phyloP scores from a whole-genome alignment of 1,140 invertebrate species.

The Cydia splendana region DNA sequence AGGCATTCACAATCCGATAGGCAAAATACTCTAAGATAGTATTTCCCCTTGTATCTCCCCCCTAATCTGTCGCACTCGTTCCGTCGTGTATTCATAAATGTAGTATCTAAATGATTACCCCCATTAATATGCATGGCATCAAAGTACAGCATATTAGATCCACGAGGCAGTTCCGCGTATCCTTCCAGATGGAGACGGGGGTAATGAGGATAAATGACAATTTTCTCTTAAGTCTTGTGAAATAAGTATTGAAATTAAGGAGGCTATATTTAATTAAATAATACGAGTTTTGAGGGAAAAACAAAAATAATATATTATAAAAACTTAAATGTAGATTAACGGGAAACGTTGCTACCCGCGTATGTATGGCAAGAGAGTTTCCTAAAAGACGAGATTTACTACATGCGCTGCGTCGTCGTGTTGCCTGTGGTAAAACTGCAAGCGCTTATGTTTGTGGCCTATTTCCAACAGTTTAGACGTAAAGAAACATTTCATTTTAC shows the following conservation, averaged over 20 bases:
- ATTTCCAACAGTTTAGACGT: too few species aligned
- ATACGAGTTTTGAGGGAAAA: too few species aligned
- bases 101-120: conserved; percentile 31
- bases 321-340: too few species aligned
- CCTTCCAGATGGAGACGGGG: conserved; percentile 2
- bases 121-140: conserved; percentile 25
- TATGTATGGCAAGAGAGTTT: too few species aligned
- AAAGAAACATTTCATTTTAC: too few species aligned
- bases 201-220: conserved; percentile 1
- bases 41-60: neutral
- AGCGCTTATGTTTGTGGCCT: too few species aligned
- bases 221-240: neutral
- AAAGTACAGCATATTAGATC: conserved; percentile 22
- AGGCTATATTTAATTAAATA: too few species aligned
- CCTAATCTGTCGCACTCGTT: neutral
- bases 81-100: conserved; percentile 28
- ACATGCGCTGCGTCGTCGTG: too few species aligned
- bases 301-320: too few species aligned
- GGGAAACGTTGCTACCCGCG: too few species aligned
- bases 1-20: neutral
- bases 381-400: too few species aligned
- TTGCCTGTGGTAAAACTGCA: too few species aligned
- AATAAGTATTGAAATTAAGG: neutral
- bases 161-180: neutral
- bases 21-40: neutral